These are phyloP conservation scores for Odontophorus gujanensis DNA, from an alignment of 2,113 vertebrate genomes.

Conservation along the genomic window DNA sequence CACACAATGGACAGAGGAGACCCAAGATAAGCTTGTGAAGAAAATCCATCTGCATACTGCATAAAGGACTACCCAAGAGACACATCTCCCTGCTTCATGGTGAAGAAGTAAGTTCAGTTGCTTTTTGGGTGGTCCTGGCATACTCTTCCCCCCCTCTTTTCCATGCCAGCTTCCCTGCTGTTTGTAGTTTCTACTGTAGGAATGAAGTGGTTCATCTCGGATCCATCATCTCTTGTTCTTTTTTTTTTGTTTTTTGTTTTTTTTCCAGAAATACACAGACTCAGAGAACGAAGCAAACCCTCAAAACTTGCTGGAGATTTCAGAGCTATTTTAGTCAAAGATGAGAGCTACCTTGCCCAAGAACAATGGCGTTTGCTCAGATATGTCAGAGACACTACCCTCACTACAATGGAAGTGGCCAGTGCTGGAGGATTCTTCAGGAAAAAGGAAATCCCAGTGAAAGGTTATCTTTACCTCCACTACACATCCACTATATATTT, in stretches of 20 bases:
- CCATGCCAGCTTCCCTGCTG: not conserved
- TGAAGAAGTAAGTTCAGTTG: not conserved
- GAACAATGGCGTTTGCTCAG: not conserved
- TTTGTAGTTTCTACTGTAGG: not conserved
- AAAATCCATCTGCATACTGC: accelerated
- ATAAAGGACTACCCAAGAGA: not conserved
- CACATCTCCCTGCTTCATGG: not conserved
- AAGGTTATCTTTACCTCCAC: not conserved
- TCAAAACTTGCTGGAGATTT: not conserved
- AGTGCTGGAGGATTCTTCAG: not conserved
- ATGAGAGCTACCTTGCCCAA: not conserved
- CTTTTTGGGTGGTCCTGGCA: not conserved
- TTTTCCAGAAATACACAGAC: not conserved
- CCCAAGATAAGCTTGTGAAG: not conserved
- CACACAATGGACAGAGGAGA: not conserved
- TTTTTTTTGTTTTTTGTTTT: not conserved
- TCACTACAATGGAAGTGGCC: not conserved
- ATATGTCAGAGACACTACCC: not conserved
- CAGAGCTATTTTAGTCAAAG: not conserved
- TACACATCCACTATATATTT: not conserved
- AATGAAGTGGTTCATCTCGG: not conserved
- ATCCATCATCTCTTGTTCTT: not conserved
- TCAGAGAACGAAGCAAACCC: not conserved
- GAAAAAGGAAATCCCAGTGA: not conserved
- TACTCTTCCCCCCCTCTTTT: not conserved